Evolutionary conservation across 2,113 vertebrate species (phyloP).

Genomic region (Heloderma charlesbogerti): DNA sequence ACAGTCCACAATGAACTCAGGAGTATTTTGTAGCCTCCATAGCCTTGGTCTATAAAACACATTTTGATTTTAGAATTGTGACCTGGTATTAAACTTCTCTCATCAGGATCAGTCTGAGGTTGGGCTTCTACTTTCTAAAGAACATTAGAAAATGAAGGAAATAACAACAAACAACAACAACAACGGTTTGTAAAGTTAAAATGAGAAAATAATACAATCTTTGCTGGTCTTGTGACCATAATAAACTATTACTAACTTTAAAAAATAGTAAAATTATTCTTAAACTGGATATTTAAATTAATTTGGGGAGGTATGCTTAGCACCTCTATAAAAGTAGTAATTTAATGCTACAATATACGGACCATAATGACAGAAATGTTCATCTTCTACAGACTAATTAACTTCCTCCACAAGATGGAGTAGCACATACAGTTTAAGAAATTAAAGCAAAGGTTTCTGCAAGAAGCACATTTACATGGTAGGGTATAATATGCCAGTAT

Average conservation of each 20-base stretch:
- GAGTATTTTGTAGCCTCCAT: not conserved
- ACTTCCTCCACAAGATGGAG: conserved; percentile 71
- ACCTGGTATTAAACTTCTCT: too few relatives aligned
- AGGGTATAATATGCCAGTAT: not conserved
- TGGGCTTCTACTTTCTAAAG: not conserved
- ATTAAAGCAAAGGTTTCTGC: conserved; percentile 29
- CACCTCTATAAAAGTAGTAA: not conserved
- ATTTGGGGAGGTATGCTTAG: not conserved
- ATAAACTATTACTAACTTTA: too few relatives aligned
- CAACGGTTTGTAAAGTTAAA: too few relatives aligned
- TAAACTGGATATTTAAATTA: not conserved
- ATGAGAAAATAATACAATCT: too few relatives aligned
- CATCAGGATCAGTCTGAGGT: not conserved
- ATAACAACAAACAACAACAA: too few relatives aligned
- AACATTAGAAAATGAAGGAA: not conserved
- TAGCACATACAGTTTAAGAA: conserved; percentile 59
- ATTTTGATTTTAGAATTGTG: not conserved
- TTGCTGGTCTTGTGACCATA: too few relatives aligned
- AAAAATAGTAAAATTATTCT: too few relatives aligned
- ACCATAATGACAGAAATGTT: conserved; percentile 5
- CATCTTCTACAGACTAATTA: conserved; percentile 52
- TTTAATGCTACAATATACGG: not conserved
- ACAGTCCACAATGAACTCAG: not conserved
- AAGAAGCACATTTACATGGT: not conserved
- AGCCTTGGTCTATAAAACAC: not conserved